Base-by-base conservation (phyloP, 1,140 invertebrate genomes). In the Asbolus verrucosus region DNA sequence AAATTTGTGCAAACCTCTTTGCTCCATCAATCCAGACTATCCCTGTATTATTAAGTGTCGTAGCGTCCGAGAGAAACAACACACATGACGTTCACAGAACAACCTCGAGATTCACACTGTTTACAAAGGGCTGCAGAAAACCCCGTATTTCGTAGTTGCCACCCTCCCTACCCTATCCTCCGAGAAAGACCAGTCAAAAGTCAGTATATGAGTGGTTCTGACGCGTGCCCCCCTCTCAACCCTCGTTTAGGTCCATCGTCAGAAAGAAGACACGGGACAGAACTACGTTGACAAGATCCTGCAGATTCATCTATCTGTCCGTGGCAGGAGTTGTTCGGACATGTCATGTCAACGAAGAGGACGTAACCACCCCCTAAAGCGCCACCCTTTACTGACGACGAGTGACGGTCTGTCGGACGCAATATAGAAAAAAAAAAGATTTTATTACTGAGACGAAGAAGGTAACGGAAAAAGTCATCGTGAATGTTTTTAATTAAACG, bases 281-380 rank as follows among this genome's bases (percentile, higher is more conserved):
- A 39, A 67, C 36, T 46, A 14, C 33, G 70, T 43, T 71, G 69
- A 71, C 63, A 65, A 71, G 69, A 75, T 71, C 69, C 70, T 67
- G 73, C 65, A 67, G 75, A 72, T 77, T 77, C 74, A 72, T 75
- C 75, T 76, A 71, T 75, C 75, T 77, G 76, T 73, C 75, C 66
- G 33, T 75, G 72, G 71, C 75, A 77, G 75, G 39, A 63, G 61
- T 62, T 62, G 60, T 67, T 74, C 73, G 70, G 75, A 74, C 70
- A 59, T 74, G 73, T 76, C 75, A 74, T 69, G 72, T 73, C 70
- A 69, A 16, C 36, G 31, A 24, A 41, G 18, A 19, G 43, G 43
- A 50, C 16, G n/a, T 18, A 14, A n/a, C 46, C 46, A 6, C 21
- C 46, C 24, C 33, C 33, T n/a, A n/a, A 36, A 36, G 2, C 33